Percentiles rank a stretch among this genome's conserved stretches.
These are phyloP conservation scores for Olivierus martensii DNA, from an alignment of 1,140 invertebrate genomes.

Conservation along the genomic window DNA sequence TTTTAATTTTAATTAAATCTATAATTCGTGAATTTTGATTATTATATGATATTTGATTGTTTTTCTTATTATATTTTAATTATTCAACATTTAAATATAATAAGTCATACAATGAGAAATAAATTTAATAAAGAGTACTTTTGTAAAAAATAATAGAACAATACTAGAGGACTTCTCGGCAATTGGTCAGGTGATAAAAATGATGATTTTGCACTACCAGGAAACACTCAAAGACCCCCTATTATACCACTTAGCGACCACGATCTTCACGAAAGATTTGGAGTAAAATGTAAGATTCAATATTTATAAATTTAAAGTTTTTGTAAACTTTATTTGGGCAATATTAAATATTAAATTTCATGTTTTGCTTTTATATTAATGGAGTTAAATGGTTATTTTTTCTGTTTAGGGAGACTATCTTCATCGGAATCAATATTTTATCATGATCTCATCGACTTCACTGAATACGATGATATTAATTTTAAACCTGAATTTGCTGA, in stretches of 20 bases:
- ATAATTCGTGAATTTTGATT: no score
- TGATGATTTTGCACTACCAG: slow-evolving; percentile 69
- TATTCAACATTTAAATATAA: no score
- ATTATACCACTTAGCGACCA: slow-evolving; percentile 33
- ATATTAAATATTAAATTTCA: no score
- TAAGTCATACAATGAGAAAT: no score
- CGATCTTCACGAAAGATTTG: slow-evolving; percentile 27
- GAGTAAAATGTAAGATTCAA: slow-evolving; percentile 6
- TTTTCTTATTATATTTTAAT: no score
- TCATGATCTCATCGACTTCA: slow-evolving; percentile 46
- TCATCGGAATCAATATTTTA: slow-evolving; percentile 44
- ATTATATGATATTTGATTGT: no score
- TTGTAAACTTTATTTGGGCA: no score
- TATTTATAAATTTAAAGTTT: no score
- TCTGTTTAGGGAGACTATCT: no score
- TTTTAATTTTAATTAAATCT: no score
- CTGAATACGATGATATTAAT: slow-evolving; percentile 57
- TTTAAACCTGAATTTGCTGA: slow-evolving; percentile 59
- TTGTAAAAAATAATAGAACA: slow-evolving; percentile 41
- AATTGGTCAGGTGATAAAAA: slow-evolving; percentile 74
- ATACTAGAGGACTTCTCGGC: slow-evolving; percentile 75
- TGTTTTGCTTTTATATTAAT: no score
- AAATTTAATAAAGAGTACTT: not conserved
- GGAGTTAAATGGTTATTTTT: no score
- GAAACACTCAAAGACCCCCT: slow-evolving; percentile 42